phyloP scores from a whole-genome alignment of 2,113 vertebrate species.

The Atherinomorus stipes region DNA sequence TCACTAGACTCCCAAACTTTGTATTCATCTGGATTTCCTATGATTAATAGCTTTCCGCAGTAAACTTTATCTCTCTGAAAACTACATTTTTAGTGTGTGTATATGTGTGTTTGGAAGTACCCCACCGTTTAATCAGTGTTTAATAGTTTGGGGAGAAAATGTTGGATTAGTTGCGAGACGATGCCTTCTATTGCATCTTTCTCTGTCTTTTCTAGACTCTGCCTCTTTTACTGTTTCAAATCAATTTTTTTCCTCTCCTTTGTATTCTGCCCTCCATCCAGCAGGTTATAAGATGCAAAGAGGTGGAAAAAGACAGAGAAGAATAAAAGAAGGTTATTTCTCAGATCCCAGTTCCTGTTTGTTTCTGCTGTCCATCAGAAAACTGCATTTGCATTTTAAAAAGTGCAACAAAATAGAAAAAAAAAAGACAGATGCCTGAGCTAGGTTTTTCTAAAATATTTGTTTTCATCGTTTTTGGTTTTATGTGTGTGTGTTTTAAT shows the following conservation, averaged over 20 bases:
- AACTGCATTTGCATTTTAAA: not conserved
- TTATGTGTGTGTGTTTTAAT: not conserved
- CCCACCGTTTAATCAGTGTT: constrained; percentile 59
- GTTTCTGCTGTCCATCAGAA: not conserved
- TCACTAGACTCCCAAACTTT: constrained; percentile 75
- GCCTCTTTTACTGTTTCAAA: constrained; percentile 8
- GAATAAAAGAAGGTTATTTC: not conserved
- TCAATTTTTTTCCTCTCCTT: constrained; percentile 1
- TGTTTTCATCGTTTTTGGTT: not conserved
- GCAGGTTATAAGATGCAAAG: constrained; percentile 8
- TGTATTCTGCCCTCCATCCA: constrained; percentile 9
- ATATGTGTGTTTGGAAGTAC: constrained; percentile 29
- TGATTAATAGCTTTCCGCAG: constrained; percentile 78
- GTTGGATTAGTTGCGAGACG: constrained; percentile 64
- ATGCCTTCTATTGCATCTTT: constrained; percentile 38
- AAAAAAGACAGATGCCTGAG: not conserved
- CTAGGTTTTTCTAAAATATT: not conserved
- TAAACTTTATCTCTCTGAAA: constrained; percentile 68
- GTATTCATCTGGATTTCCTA: constrained; percentile 77
- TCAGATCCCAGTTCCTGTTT: not conserved
- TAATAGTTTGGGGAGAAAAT: constrained; percentile 71
- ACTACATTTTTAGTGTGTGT: constrained; percentile 32
- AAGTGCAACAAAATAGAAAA: not conserved
- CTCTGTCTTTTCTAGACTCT: constrained; percentile 25
- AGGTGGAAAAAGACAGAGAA: not conserved